Evolutionary conservation across 2,797 vertebrate genomes (phyloP), one percentile per base, ranked within the genome.

Genomic region (Podarcis siculus): DNA sequence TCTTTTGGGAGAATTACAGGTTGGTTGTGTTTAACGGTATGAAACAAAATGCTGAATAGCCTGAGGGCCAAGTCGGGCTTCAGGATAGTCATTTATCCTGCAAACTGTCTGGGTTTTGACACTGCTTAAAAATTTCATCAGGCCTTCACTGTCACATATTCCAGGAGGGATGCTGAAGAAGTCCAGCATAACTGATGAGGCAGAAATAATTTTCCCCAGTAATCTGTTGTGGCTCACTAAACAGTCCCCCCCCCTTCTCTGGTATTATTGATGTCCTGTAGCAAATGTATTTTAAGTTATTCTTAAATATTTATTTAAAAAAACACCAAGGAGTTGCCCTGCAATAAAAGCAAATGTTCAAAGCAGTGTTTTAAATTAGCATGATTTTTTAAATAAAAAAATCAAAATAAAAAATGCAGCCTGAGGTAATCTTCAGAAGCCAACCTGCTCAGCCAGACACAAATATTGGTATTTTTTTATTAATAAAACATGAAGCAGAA

Each of bases 401-500:
- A 12, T 2, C 30, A n/a, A 61, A 85, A 32, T 64, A 2, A 0
- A 0, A 82, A 82, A 86, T 32, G 84, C 82, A 92, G 92, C 87
- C 92, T 84, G 87, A 84, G 89, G 90, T 95, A 88, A 82, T 90
- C n/a, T 85, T 81, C 82, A 91, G 91, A 89, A 90, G 90, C 42
- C 71, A 85, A 83, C 80, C 73, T 88, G 89, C 87, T 89, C 92
- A 95, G 92, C 90, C 0, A 0, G 61, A 87, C 89, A 30, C 81
- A 82, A 15, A 88, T 90, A 93, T 15, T 32, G 80, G 89, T 86
- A 77, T 79, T 86, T 92, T 90, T 94, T 15, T 55, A 94, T 94
- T 93, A 94, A 94, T 94, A 92, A 93, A 87, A 67, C 90, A 88
- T 89, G 87, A 93, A 92, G 88, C 82, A 82, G 85, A 87, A 95